These are phyloP conservation scores for Aethes cnicana DNA, from an alignment of 2,888 invertebrate species.

Conservation along the genomic window DNA sequence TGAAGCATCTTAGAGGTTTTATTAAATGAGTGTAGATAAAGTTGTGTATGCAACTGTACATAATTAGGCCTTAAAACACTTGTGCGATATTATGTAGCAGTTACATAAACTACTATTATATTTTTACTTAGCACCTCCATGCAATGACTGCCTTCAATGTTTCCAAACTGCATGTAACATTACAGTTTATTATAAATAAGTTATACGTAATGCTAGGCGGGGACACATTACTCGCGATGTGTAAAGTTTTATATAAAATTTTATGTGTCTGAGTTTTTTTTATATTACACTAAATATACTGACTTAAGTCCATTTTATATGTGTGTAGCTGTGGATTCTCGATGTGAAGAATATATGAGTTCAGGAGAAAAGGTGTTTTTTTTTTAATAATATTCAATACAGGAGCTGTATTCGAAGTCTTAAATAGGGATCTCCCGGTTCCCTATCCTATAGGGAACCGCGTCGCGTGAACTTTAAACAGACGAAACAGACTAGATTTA, in stretches of 20 bases:
- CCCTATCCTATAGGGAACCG: background rate
- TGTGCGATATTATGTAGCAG: too few relatives aligned
- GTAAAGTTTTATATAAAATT: constrained; percentile 22
- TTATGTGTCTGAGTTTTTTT: constrained; percentile 14
- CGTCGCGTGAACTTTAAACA: too few relatives aligned
- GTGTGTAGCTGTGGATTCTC: constrained; percentile 24
- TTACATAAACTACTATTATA: background rate
- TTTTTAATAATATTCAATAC: background rate
- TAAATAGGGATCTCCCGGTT: background rate
- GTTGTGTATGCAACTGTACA: too few relatives aligned
- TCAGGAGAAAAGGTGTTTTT: constrained; percentile 9
- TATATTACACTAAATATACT: constrained; percentile 24
- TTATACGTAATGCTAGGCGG: background rate
- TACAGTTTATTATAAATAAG: constrained; percentile 3
- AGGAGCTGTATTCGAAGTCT: background rate
- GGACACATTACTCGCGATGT: constrained; percentile 6
- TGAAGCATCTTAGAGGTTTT: too few relatives aligned
- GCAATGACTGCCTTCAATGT: background rate
- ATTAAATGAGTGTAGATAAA: too few relatives aligned
- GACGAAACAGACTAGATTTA: too few relatives aligned
- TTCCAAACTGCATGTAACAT: constrained; percentile 3
- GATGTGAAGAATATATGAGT: constrained; percentile 24
- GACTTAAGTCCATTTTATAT: constrained; percentile 26
- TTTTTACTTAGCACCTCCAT: background rate
- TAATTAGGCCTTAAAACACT: too few relatives aligned